A percentile compares a stretch with the other conserved stretches of the same genome.
phyloP scores from a whole-genome alignment of 1,140 invertebrate genomes.

The Solen grandis region DNA sequence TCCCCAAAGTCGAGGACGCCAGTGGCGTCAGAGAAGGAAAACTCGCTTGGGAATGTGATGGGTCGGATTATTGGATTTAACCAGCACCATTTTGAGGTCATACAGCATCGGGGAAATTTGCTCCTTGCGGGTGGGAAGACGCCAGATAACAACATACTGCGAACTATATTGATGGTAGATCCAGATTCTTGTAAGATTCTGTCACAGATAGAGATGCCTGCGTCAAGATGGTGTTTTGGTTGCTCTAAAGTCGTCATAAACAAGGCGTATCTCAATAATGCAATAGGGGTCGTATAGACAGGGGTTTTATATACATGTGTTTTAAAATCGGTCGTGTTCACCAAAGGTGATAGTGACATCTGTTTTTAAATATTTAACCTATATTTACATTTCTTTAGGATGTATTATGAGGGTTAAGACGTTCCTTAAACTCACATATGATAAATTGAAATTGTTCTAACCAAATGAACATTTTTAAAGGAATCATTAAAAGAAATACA shows the following conservation, averaged over 20 bases:
- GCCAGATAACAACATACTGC: slow-evolving; percentile 64
- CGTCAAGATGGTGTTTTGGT: slow-evolving; percentile 68
- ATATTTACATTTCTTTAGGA: background rate
- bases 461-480: background rate
- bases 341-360: background rate
- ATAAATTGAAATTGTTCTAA: background rate
- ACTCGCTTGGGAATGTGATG: slow-evolving; percentile 55
- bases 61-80: slow-evolving; percentile 60
- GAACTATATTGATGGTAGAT: slow-evolving; percentile 56
- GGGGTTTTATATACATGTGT: background rate
- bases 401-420: background rate
- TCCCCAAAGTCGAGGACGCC: slow-evolving; percentile 24
- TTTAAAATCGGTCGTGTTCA: background rate
- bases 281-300: slow-evolving; percentile 39
- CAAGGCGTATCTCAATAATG: slow-evolving; percentile 64
- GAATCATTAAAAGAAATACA: too few relatives aligned
- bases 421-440: background rate
- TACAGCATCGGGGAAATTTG: slow-evolving; percentile 59
- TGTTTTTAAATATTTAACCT: background rate
- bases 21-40: slow-evolving; percentile 34
- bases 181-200: slow-evolving; percentile 24
- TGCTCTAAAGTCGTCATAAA: slow-evolving; percentile 58
- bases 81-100: slow-evolving; percentile 67
- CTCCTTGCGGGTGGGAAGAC: slow-evolving; percentile 66
- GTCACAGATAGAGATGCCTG: slow-evolving; percentile 60